These are phyloP conservation scores for Heliconius hermathena DNA, from an alignment of 1,140 invertebrate species.

Conservation along the genomic window DNA sequence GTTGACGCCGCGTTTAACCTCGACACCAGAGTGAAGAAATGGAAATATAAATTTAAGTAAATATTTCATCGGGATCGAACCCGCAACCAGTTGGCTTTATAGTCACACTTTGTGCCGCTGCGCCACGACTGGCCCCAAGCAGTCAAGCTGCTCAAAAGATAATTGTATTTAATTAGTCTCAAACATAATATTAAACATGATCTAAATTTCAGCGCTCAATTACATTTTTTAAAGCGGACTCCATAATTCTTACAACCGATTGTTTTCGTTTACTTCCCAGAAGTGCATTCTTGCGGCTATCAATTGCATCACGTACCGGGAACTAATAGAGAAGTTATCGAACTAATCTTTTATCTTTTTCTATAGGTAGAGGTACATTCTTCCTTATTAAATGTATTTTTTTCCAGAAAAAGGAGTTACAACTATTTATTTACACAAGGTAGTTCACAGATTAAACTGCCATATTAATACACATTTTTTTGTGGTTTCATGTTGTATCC, in stretches of 20 bases:
- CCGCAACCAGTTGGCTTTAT: too few relatives aligned
- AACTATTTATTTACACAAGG: too few relatives aligned
- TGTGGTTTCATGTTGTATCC: too few relatives aligned
- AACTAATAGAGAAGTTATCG: constrained; percentile 40
- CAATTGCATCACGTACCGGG: constrained; percentile 34
- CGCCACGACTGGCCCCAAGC: too few relatives aligned
- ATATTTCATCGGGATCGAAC: too few relatives aligned
- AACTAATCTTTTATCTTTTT: constrained; percentile 28
- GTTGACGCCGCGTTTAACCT: too few relatives aligned
- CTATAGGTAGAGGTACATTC: background rate
- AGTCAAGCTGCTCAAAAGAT: too few relatives aligned
- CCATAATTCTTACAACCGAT: constrained; percentile 4
- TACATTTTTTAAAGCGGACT: background rate
- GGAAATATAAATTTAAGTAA: too few relatives aligned
- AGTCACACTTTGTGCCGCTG: too few relatives aligned
- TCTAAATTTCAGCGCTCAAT: background rate
- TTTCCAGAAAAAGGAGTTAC: too few relatives aligned
- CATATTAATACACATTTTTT: background rate
- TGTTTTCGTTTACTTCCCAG: constrained; percentile 20
- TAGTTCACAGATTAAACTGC: too few relatives aligned
- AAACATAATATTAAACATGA: background rate
- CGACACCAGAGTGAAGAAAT: too few relatives aligned
- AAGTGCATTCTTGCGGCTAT: constrained; percentile 29
- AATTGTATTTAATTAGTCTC: background rate
- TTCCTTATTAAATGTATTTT: background rate